Percentiles rank a stretch among this genome's conserved stretches.
Evolutionary conservation across 1,140 invertebrate genomes (phyloP).

Genomic region (Nixonia krombeini): DNA sequence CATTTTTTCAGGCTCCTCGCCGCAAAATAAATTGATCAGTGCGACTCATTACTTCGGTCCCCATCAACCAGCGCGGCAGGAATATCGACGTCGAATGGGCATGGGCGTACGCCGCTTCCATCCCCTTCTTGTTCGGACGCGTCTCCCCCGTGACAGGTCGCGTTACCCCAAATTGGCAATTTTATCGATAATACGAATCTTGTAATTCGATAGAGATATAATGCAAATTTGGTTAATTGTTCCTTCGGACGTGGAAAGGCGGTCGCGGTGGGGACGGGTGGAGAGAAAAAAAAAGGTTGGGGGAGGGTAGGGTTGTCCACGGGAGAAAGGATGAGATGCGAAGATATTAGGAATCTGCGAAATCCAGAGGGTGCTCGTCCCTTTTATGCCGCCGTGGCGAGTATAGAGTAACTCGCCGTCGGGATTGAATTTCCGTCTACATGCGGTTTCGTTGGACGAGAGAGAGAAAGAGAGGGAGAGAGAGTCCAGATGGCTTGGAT

Average conservation of each 20-base stretch:
- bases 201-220: constrained; percentile 72
- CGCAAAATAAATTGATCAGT: constrained; percentile 11
- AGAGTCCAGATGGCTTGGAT: constrained; percentile 60
- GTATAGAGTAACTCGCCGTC: constrained; percentile 58
- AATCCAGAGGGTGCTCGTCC: constrained; percentile 33
- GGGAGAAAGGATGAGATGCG: constrained; percentile 15
- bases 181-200: constrained; percentile 72
- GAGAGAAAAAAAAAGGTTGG: constrained; percentile 5
- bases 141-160: constrained; percentile 41
- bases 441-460: constrained; percentile 54
- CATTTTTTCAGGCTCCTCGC: too few relatives aligned
- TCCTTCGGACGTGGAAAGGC: constrained; percentile 53
- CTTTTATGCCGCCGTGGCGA: constrained; percentile 43
- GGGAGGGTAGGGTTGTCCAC: background rate
- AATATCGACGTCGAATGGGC: constrained; percentile 60
- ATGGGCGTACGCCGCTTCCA: constrained; percentile 46
- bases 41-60: constrained; percentile 42
- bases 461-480: constrained; percentile 37
- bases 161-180: constrained; percentile 66
- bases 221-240: constrained; percentile 72
- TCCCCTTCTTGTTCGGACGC: constrained; percentile 49
- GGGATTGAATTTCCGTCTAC: constrained; percentile 66
- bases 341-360: constrained; percentile 26
- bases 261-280: constrained; percentile 9
- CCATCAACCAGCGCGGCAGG: constrained; percentile 37